Percentiles rank a stretch among this genome's conserved stretches.
These are phyloP conservation scores for Xylota segnis DNA, from an alignment of 2,888 invertebrate genomes.

Conservation along the genomic window DNA sequence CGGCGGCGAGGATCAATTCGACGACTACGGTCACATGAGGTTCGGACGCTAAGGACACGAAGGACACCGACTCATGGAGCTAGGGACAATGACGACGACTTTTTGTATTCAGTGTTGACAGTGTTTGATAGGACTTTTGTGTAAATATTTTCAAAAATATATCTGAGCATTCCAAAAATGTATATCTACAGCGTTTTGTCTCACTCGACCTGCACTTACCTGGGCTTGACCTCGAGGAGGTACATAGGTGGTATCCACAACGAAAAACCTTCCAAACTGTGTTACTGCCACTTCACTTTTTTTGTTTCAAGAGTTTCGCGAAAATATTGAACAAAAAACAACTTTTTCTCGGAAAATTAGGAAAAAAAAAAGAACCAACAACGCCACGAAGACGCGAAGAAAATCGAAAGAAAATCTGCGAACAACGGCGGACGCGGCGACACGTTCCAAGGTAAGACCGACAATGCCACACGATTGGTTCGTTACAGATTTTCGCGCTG, in stretches of 20 bases:
- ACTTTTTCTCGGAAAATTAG: constrained; percentile 68
- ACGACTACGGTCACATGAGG: constrained; percentile 91
- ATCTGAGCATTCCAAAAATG: constrained; percentile 74
- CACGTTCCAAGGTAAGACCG: constrained; percentile 61
- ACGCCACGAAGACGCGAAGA: constrained; percentile 9
- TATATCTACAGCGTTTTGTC: constrained; percentile 5
- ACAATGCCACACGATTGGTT: constrained; percentile 35
- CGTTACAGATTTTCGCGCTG: constrained; percentile 55
- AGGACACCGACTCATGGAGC: background rate
- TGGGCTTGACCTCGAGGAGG: constrained; percentile 11
- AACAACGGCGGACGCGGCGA: constrained; percentile 35
- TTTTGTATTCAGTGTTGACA: constrained; percentile 10
- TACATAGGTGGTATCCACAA: constrained; percentile 14
- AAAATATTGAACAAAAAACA: constrained; percentile 36
- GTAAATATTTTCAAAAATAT: constrained; percentile 52
- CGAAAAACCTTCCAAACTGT: constrained; percentile 16
- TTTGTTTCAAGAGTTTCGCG: constrained; percentile 20
- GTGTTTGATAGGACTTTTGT: constrained; percentile 18
- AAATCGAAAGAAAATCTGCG: constrained; percentile 31
- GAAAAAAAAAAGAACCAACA: background rate
- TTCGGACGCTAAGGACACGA: constrained; percentile 85
- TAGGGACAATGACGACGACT: constrained; percentile 43
- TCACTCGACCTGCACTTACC: constrained; percentile 39
- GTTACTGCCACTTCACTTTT: constrained; percentile 57
- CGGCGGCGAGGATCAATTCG: constrained; percentile 87